Conservation (phyloP, 2,797 vertebrate genomes). For the Danio choprae region DNA sequence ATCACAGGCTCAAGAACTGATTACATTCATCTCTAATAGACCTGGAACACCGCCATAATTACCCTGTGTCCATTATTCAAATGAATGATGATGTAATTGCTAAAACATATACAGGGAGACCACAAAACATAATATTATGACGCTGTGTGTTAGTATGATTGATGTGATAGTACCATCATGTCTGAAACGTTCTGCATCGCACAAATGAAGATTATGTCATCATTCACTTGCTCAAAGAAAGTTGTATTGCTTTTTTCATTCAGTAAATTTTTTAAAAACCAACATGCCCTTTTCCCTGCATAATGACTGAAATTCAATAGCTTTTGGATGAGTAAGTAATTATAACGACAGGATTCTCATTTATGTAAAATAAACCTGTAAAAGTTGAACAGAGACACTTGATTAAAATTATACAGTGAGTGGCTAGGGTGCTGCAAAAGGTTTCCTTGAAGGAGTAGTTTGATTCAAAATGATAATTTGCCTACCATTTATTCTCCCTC, state of each 20-base stretch:
- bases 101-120: conserved; percentile 9
- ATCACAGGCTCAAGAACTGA: background rate
- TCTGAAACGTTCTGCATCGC: background rate
- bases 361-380: background rate
- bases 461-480: too few relatives aligned
- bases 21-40: conserved; percentile 7
- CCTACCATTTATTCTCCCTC: too few relatives aligned
- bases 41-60: conserved; percentile 25
- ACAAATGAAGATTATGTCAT: background rate
- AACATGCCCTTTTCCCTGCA: background rate
- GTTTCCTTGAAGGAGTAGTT: background rate
- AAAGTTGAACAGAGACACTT: background rate
- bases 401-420: background rate
- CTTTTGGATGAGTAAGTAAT: background rate
- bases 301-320: background rate
- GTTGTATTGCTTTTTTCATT: background rate
- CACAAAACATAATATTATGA: conserved; percentile 15
- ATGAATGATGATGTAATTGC: conserved; percentile 7
- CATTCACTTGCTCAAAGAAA: background rate
- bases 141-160: background rate
- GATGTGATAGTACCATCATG: background rate
- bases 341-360: background rate
- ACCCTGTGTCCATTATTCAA: conserved; percentile 6
- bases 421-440: background rate
- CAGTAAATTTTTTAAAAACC: background rate